A percentile compares a stretch with the other conserved stretches of the same genome.
Conservation (phyloP, 2,113 vertebrate genomes). For the Aegithalos caudatus region DNA sequence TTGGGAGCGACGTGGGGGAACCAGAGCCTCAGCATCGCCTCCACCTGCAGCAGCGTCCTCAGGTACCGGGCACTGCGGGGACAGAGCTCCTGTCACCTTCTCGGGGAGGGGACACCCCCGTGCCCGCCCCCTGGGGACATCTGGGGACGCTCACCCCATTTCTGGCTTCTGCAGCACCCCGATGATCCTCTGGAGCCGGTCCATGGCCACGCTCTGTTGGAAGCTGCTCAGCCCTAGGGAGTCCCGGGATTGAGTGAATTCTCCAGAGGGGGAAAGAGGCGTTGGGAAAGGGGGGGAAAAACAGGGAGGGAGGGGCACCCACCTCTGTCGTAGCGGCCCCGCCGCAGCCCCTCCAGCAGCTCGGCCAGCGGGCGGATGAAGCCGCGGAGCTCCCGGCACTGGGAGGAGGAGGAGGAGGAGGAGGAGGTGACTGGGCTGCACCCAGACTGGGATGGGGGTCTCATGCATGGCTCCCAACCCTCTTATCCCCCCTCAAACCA, state of each 20-base stretch:
- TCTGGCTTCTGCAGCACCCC: conserved; percentile 89
- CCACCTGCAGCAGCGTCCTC: conserved; percentile 87
- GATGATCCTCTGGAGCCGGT: conserved; percentile 90
- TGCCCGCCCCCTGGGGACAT: fast-evolving
- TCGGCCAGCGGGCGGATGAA: conserved; percentile 86
- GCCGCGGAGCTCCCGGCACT: conserved; percentile 90
- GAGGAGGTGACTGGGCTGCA: background rate
- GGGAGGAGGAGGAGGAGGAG: background rate
- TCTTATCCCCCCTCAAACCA: background rate
- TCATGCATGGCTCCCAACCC: background rate
- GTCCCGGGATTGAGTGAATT: background rate
- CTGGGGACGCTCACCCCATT: conserved; percentile 78
- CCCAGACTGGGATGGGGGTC: background rate
- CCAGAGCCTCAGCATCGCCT: conserved; percentile 90
- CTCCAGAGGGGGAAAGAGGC: too few species aligned
- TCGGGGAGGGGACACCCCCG: background rate
- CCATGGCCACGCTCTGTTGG: conserved; percentile 95
- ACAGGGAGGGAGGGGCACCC: background rate
- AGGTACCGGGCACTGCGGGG: conserved; percentile 83
- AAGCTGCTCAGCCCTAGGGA: conserved; percentile 86
- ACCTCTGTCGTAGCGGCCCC: conserved; percentile 88
- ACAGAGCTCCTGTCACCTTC: background rate
- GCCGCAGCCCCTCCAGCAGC: conserved; percentile 86
- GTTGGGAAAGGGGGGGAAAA: fast-evolving
- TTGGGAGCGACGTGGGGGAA: conserved; percentile 80